Evolutionary conservation across 2,797 vertebrate genomes (phyloP), one percentile per base, ranked within the genome.

Genomic region (Silurus lanzhouensis): DNA sequence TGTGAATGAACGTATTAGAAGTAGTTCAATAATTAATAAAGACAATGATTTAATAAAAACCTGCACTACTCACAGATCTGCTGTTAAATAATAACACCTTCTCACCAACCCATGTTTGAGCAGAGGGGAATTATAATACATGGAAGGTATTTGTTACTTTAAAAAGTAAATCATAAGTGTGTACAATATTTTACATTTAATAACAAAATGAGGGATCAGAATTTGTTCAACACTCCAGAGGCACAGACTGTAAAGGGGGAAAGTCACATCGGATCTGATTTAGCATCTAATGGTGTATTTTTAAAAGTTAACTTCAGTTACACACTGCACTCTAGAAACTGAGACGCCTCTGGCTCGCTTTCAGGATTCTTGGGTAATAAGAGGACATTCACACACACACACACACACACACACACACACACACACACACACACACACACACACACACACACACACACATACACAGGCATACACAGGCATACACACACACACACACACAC

Each of bases 301-400:
- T 71, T 84, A 70, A 79, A 79, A 0, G 6, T 67, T 64, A 68
- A 68, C 25, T 78, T 68, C 6, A 25, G 80, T 86, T 81, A 81
- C 82, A 88, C 14, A 2, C 25, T 22, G 58, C 20, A 6, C 12
- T 81, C 55, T 13, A 60, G 52, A 22, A 79, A 38, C 83, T 27
- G 68, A 84, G 66, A 27, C n/a, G 25, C 17, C 17, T 9, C 27
- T 83, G 76, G 25, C 22, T 13, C 22, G n/a, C 12, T 61, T 80
- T 67, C 17, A 82, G 27, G 58, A 48, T 44, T 46, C 20, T 77
- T 22, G 63, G 14, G 14, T 75, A 75, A 55, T 52, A 5, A 55
- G 71, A 75, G 46, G 22, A 57, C 19, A 82, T 1, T 22, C 44
- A 27, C 46, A 78, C 27, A 58, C 12, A 57, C 9, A 20, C 22